These are phyloP conservation scores for Lanistes nyassanus DNA, from an alignment of 1,140 invertebrate species.

Conservation along the genomic window DNA sequence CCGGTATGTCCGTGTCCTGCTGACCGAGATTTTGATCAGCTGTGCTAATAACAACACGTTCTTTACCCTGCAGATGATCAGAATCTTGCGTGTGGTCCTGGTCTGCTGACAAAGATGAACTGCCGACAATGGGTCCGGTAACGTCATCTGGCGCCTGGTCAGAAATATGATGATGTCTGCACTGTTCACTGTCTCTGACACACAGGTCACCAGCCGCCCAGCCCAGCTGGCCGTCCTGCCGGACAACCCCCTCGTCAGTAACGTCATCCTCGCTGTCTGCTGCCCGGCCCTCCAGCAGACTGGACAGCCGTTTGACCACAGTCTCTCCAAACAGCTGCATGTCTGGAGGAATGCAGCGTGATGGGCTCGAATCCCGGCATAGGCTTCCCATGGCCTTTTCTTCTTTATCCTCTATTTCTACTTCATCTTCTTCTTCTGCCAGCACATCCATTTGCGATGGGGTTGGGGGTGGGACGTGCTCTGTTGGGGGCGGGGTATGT, in stretches of 20 bases:
- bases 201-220: too few species aligned
- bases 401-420: conserved; percentile 34
- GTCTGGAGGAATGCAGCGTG: conserved; percentile 11
- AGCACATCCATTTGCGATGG: conserved; percentile 36
- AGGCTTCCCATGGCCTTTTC: background rate
- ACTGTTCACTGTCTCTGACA: too few species aligned
- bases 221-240: too few species aligned
- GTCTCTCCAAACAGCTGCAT: conserved; percentile 38
- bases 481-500: background rate
- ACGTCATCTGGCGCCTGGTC: too few species aligned
- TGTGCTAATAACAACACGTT: too few species aligned
- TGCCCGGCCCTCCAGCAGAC: conserved; percentile 33
- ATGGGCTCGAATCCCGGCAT: conserved; percentile 6
- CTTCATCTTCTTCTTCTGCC: conserved; percentile 28
- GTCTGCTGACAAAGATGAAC: background rate
- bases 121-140: too few species aligned
- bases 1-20: background rate
- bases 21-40: background rate
- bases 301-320: conserved; percentile 37
- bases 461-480: conserved; percentile 36
- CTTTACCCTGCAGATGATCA: too few species aligned
- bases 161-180: too few species aligned
- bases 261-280: conserved; percentile 10
- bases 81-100: background rate
- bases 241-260: background rate